Evolutionary conservation across 92 coral and sea anemone species (phyloP), one percentile per base, ranked within the genome.

Genomic region (Palythoa heliodiscus): DNA sequence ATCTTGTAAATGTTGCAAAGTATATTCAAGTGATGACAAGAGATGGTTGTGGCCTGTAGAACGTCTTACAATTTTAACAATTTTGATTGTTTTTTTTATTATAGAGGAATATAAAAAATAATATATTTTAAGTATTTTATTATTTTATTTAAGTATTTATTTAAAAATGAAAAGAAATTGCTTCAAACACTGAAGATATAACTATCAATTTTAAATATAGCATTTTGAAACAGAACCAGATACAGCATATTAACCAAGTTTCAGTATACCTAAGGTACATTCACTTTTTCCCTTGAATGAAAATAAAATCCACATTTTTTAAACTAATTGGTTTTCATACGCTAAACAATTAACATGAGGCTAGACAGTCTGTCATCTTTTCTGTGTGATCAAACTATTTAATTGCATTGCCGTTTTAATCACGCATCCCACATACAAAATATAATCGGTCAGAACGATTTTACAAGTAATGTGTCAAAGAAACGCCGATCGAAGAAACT

Each of bases 1-100:
- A 72, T 40, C 76, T 72, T 63, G 69, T 63, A 63, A 63, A 63
- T 72, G 76, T 37, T 72, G 55, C 76, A 72, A 72, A 72, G 52
- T 72, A 72, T 72, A 72, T 39, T 72, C 76, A 72, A 72, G 76
- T 72, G 53, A 72, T 72, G 54, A 72, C 76, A 72, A 72, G 76
- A 71, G 76, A 71, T 38, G 76, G 38, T 71, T 12, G 76, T 71
- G 69, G 69, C 69, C 69, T 63, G 29, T 63, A 63, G 69, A 63
- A 63, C 29, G 20, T 63, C 69, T 75, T 75, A 75, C 78, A 73
- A 48, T 73, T 73, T 43, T 73, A 73, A 73, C 77, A 73, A 73
- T 73, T 73, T 73, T 48, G 77, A 73, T 73, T 73, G 58, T 73
- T 73, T 73, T 73, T 73, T 71, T 73, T 43, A 63, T 17, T 15